Evolutionary conservation across 2,113 vertebrate genomes (phyloP).

Genomic region (Herpailurus yagouaroundi): DNA sequence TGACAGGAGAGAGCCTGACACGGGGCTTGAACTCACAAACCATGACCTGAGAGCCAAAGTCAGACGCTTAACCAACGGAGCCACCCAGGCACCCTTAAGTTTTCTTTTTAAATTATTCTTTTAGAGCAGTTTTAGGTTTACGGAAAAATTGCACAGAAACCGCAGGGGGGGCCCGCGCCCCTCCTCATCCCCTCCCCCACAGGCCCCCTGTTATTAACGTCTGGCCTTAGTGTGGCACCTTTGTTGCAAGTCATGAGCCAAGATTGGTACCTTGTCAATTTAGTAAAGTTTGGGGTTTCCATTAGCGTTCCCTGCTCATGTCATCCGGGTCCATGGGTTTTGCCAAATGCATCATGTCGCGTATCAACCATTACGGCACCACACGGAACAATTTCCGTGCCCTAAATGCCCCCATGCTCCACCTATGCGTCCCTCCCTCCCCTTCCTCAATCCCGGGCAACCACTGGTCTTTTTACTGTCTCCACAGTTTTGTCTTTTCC

Average conservation of each 20-base stretch:
- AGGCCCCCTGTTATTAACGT: neutral
- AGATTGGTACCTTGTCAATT: neutral
- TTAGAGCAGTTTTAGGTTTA: neutral
- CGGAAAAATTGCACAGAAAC: neutral
- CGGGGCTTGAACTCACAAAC: neutral
- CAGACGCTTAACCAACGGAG: neutral
- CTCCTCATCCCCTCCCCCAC: neutral
- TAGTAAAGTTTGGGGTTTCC: neutral
- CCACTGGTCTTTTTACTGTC: neutral
- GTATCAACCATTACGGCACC: neutral
- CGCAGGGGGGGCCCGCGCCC: neutral
- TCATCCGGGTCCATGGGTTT: neutral
- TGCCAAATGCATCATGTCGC: neutral
- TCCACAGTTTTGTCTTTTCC: neutral
- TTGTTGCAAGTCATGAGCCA: neutral
- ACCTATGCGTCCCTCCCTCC: neutral
- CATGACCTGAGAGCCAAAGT: neutral
- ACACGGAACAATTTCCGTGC: neutral
- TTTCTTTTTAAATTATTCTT: neutral
- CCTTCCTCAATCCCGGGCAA: neutral
- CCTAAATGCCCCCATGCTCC: neutral
- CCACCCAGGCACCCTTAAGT: neutral
- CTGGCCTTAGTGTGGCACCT: neutral
- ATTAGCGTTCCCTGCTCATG: neutral
- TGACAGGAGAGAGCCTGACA: neutral